A percentile compares a stretch with the other conserved stretches of the same genome.
Evolutionary conservation across 2,888 invertebrate species (phyloP).

Genomic region (Aspidiotus rigidus): DNA sequence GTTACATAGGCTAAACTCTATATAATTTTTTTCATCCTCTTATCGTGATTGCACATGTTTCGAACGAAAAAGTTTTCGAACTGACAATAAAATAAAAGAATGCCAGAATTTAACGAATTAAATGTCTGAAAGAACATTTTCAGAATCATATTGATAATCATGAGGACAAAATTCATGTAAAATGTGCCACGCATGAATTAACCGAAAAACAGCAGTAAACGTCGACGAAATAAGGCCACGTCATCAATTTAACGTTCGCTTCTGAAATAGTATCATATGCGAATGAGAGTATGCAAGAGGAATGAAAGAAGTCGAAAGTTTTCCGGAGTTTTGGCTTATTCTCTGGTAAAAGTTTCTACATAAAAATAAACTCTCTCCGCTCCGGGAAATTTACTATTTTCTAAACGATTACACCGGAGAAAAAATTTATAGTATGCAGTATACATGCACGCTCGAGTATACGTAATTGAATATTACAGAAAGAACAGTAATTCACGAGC

Average conservation of each 20-base stretch:
- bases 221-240: slow-evolving; percentile 27
- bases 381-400: slow-evolving; percentile 29
- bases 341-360: neutral
- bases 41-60: no score
- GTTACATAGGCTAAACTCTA: no score
- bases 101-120: neutral
- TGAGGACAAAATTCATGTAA: slow-evolving; percentile 21
- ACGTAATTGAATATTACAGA: slow-evolving; percentile 24
- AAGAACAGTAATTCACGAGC: neutral
- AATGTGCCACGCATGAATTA: slow-evolving; percentile 27
- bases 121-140: neutral
- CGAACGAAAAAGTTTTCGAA: no score
- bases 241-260: slow-evolving; percentile 27
- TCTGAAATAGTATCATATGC: slow-evolving; percentile 18
- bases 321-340: slow-evolving; percentile 8
- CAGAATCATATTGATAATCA: slow-evolving; percentile 1
- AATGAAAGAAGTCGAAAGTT: slow-evolving; percentile 13
- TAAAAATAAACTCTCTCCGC: slow-evolving; percentile 6
- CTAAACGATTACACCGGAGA: slow-evolving; percentile 29
- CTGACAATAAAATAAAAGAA: neutral
- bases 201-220: slow-evolving; percentile 30
- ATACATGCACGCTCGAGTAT: slow-evolving; percentile 24
- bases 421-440: slow-evolving; percentile 25
- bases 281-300: slow-evolving; percentile 18
- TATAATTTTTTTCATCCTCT: no score